Base-by-base conservation (phyloP, 2,797 vertebrate species). In the Neoniphon sammara region DNA sequence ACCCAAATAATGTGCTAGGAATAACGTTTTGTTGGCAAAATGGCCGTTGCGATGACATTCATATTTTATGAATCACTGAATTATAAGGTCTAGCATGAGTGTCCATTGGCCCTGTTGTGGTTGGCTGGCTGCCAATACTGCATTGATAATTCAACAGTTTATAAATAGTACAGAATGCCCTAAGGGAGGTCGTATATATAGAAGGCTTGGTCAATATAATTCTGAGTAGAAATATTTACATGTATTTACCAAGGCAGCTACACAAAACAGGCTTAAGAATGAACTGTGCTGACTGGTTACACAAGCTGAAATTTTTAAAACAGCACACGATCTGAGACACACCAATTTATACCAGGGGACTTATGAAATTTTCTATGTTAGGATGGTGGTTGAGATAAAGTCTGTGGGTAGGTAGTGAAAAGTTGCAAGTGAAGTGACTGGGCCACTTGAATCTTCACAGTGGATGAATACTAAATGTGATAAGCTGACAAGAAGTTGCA, bases 61-160 rank as follows among this genome's bases (percentile, higher is more conserved):
- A 44, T 60, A 74, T 50, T 42, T 66, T 12, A 63, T 8, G 21
- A 2, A 34, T 59, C 60, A 82, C 36, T 25, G 17, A 68, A 20
- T 46, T 44, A 25, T 46, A 17, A 8, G 55, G 31, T 65, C 15
- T 6, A 60, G 21, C 6, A 42, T 55, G 10, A 42, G 58, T 30
- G 36, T n/a, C 20, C 21, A 3, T 17, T 5, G 36, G 21, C n/a
- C 14, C 17, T 46, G 17, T 11, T 31, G 17, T 18, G 9, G 27
- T 59, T 66, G 53, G 8, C 49, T 5, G n/a, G 23, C 17, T 66
- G 53, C 3, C 42, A 58, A 49, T 61, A 57, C n/a, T 27, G 77
- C 61, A 74, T 52, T 61, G 63, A 75, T 75, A 65, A 78, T 80
- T 77, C 57, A 77, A 65, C 53, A 53, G 66, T 42, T 73, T 10